These are phyloP conservation scores for Zhuqinia jingwanae DNA, from an alignment of 2,888 invertebrate species.

Conservation along the genomic window DNA sequence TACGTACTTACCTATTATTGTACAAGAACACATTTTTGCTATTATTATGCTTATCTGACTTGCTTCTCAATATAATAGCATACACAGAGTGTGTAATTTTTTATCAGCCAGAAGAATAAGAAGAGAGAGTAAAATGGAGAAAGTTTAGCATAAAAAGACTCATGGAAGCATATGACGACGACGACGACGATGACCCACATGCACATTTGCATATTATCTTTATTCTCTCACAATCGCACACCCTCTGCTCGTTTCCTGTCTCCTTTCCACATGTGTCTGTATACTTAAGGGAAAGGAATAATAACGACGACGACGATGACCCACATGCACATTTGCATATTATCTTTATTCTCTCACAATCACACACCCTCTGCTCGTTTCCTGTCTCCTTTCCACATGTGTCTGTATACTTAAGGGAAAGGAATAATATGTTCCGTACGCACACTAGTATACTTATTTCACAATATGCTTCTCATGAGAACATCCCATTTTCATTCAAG, in stretches of 20 bases:
- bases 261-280: too few relatives aligned
- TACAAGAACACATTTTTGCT: too few relatives aligned
- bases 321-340: not conserved
- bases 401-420: too few relatives aligned
- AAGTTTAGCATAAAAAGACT: not conserved
- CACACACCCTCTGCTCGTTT: not conserved
- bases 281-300: too few relatives aligned
- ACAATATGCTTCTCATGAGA: not conserved
- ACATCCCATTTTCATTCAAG: not conserved
- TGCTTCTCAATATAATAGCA: not conserved
- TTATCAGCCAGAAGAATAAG: not conserved
- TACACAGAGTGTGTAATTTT: not conserved
- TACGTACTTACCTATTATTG: too few relatives aligned
- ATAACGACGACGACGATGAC: not conserved
- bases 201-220: not conserved
- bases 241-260: not conserved
- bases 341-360: not conserved
- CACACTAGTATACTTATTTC: not conserved
- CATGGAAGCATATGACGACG: too few relatives aligned
- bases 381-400: not conserved
- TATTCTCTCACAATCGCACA: not conserved
- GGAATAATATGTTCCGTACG: not conserved
- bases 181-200: not conserved
- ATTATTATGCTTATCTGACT: not conserved
- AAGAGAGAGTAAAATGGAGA: not conserved